Base-by-base conservation (phyloP, 2,113 vertebrate genomes). In the Micromys minutus region DNA sequence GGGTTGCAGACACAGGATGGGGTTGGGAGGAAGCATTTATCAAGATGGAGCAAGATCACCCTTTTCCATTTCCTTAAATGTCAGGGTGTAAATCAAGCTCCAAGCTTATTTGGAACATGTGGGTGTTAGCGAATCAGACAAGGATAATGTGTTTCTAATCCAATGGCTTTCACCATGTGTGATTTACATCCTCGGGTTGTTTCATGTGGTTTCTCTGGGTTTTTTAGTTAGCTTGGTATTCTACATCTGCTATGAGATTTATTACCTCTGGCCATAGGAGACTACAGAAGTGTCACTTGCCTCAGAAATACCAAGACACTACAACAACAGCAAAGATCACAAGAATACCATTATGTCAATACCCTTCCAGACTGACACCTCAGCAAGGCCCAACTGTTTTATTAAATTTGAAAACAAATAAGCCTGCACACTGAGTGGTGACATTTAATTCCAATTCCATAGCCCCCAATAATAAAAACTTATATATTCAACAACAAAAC, bases 231-330 rank as follows among this genome's bases (percentile, higher is more conserved):
- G 92, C 67, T 71, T 94, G 17, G 26, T 75, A 85, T 93, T 63
- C 39, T 92, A 72, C 39, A 45, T 92, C 31, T 90, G 84, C 88
- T 93, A 17, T 72, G 69, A 34, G 74, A 96, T 79, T 77, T 5
- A 0, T 94, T 96, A 94, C 1, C 1, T 94, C 90, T 96, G 81
- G 81, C 79, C 59, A 42, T 89, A 77, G 96, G 87, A 67, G 93
- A 98, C 90, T 71, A 36, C 93, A 69, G 94, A 74, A 79, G 72
- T 94, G 79, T 74, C 95, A 77, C 89, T 98, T 97, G 97, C 94
- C 93, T 72, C 87, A 90, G 80, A 95, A 92, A 95, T 87, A 90
- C 9, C 77, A 42, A 85, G 92, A 96, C 89, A 83, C 7, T 75
- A 94, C 75, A 52, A 42, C 80, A 97, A 79, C 0, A 61, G 67